Evolutionary conservation across 1,140 invertebrate species (phyloP), one percentile per base, ranked within the genome.

Genomic region (Drosophila bifasciata): DNA sequence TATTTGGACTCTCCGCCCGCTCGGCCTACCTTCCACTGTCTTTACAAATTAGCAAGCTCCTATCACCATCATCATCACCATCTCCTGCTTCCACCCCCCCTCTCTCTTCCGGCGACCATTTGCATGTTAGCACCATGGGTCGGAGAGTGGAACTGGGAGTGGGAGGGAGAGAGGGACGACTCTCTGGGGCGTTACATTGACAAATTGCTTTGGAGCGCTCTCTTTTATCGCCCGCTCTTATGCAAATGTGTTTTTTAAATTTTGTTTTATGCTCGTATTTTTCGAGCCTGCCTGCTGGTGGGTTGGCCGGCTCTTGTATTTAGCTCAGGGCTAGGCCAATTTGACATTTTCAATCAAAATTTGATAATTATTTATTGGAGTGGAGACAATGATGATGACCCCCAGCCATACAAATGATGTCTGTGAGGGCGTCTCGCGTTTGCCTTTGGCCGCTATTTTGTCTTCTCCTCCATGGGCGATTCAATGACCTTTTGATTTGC

Each of bases 1-100:
- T 80, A 80, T 86, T 85, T 86, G 64, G 56, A 39, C 55, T 36
- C 11, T 36, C 4, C 32, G 11, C 13, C 11, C 32, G 32, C 32
- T n/a, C n/a, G n/a, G n/a, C 32, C 32, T 13, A 3, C 32, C 11
- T 13, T 11, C 32, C 32, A 57, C 16, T 64, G 60, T 46, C 73
- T 81, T 80, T 41, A 69, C 74, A 78, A 86, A 88, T 86, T 86
- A 88, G 83, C 78, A 64, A 68, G 51, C 32, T 36, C 41, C 73
- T 70, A 85, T 86, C 84, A 70, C 60, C 77, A 76, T 76, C 72
- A 68, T 49, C 36, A 56, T 50, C 36, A n/a, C 49, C 68, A 66
- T 63, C 68, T 48, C 57, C 46, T 43, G 15, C 32, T 25, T 39
- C 25, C 23, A 16, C 17, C 3, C 8, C 39, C 55, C n/a, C 19